Percentiles rank a stretch among this genome's conserved stretches.
Conservation (phyloP, 2,113 vertebrate genomes). For the Chloropsis hardwickii region DNA sequence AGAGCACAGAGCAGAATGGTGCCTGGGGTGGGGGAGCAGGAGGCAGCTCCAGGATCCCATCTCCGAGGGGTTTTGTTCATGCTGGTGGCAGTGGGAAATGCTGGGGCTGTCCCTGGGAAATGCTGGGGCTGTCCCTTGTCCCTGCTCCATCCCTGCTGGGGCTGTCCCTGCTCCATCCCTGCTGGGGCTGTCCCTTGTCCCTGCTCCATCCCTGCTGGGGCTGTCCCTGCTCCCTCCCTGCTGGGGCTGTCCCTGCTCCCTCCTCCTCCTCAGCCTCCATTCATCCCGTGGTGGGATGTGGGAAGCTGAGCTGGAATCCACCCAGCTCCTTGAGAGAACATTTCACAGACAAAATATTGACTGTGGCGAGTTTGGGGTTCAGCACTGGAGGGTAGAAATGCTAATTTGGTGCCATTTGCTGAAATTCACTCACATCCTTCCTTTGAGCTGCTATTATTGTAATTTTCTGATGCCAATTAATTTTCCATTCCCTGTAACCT, state of each 20-base stretch:
- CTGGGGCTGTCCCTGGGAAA: background rate
- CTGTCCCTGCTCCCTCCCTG: background rate
- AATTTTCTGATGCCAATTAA: conserved; percentile 51
- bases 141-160: no score
- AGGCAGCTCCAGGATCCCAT: rapidly evolving
- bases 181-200: no score
- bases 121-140: background rate
- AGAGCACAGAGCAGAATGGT: background rate
- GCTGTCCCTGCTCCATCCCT: no score
- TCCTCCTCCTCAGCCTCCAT: background rate
- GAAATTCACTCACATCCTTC: background rate
- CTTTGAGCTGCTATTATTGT: background rate
- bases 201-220: background rate
- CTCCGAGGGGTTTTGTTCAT: rapidly evolving
- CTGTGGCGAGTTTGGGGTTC: background rate
- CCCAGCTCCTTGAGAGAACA: background rate
- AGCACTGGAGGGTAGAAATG: background rate
- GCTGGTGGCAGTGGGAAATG: background rate
- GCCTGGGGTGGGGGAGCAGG: background rate
- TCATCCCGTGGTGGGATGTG: background rate
- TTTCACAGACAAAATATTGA: background rate
- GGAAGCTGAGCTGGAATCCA: background rate
- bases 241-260: background rate
- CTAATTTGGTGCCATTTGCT: conserved; percentile 11
- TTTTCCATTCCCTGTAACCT: conserved; percentile 28